phyloP scores from a whole-genome alignment of 2,113 vertebrate species.

The Chionis minor region DNA sequence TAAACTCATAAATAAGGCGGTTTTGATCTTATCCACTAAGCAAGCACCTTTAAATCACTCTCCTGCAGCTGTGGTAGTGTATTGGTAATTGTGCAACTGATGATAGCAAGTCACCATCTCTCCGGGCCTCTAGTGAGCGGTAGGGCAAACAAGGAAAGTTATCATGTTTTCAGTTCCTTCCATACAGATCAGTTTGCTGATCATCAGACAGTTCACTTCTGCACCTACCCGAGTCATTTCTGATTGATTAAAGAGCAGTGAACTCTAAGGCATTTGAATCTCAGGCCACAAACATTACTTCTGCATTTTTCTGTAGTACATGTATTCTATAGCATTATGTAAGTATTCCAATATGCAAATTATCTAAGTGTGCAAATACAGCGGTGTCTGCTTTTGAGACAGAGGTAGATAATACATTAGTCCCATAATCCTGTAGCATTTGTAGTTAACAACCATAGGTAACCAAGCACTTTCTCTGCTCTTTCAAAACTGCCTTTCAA shows the following conservation, averaged over 20 bases:
- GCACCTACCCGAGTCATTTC: rapidly evolving
- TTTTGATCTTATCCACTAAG: neutral
- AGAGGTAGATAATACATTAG: neutral
- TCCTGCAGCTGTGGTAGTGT: neutral
- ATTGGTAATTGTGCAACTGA: neutral
- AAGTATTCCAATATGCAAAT: neutral
- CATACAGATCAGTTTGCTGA: neutral
- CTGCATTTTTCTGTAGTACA: neutral
- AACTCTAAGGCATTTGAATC: neutral
- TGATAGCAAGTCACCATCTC: neutral
- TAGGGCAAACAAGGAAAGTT: neutral
- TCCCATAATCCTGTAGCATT: neutral
- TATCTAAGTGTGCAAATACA: neutral
- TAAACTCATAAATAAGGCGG: neutral
- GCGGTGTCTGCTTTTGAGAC: neutral
- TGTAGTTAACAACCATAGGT: neutral
- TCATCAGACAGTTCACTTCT: neutral
- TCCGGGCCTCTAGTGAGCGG: neutral
- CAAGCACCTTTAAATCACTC: neutral
- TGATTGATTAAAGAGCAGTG: neutral
- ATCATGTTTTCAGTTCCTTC: neutral
- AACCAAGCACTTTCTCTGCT: neutral
- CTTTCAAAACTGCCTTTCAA: neutral
- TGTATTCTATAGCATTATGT: neutral
- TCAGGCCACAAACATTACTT: neutral